Evolutionary conservation across 1,140 invertebrate genomes (phyloP).

Genomic region (Homalodisca vitripennis): DNA sequence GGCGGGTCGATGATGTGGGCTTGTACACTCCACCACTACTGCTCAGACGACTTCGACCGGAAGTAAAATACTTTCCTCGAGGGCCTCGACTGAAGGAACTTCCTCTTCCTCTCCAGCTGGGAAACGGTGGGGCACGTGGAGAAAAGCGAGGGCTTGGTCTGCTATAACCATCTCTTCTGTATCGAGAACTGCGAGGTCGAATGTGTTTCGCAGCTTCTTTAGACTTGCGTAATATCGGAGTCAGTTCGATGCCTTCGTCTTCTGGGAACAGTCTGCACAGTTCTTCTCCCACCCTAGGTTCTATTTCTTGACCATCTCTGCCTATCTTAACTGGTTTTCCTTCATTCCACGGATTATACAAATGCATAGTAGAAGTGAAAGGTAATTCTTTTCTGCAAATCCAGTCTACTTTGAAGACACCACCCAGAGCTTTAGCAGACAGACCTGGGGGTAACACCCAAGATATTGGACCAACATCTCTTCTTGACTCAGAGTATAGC

Average conservation of each 20-base stretch:
- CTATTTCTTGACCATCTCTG: constrained; percentile 97
- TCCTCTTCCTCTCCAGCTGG: constrained; percentile 46
- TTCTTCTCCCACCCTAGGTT: constrained; percentile 91
- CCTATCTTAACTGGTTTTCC: constrained; percentile 98
- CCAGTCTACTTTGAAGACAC: constrained; percentile 96
- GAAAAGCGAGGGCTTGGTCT: constrained; percentile 44
- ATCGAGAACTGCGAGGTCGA: constrained; percentile 39
- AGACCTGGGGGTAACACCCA: constrained; percentile 97
- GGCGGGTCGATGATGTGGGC: neutral
- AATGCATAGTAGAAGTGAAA: constrained; percentile 87
- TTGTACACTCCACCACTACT: constrained; percentile 41
- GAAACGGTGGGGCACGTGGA: constrained; percentile 35
- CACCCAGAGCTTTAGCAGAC: constrained; percentile 87
- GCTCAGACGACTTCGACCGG: constrained; percentile 50
- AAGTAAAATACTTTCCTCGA: constrained; percentile 52
- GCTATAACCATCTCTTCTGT: constrained; percentile 45
- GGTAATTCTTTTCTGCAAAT: constrained; percentile 92
- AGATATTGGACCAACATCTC: constrained; percentile 84
- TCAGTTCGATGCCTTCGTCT: constrained; percentile 91
- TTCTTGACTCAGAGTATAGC: constrained; percentile 80
- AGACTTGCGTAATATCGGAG: constrained; percentile 82
- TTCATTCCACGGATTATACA: constrained; percentile 98
- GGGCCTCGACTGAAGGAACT: constrained; percentile 49
- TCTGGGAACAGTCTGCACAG: constrained; percentile 92
- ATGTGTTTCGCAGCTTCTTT: constrained; percentile 73